These are phyloP conservation scores for Corynorhinus townsendii DNA, from an alignment of 2,113 vertebrate species.

Conservation along the genomic window DNA sequence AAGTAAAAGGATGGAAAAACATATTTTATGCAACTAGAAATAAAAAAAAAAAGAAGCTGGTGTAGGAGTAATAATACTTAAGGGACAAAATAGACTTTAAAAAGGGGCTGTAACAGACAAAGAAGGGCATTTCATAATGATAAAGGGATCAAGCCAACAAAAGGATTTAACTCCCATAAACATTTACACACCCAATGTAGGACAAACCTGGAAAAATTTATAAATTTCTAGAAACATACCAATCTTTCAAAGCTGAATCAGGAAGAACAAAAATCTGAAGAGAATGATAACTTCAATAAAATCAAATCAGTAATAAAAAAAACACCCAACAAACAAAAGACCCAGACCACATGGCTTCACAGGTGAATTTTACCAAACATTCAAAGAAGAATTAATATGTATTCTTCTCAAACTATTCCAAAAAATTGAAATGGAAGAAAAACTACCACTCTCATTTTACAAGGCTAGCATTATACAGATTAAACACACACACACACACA, in stretches of 20 bases:
- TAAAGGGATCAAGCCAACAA: neutral
- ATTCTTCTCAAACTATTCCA: neutral
- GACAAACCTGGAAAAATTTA: neutral
- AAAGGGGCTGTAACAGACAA: neutral
- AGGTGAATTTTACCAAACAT: neutral
- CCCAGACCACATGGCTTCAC: neutral
- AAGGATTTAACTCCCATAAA: neutral
- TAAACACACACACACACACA: neutral
- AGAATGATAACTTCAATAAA: neutral
- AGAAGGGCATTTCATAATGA: neutral
- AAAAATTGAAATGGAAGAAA: neutral
- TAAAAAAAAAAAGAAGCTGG: neutral
- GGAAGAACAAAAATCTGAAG: neutral
- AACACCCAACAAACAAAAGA: neutral
- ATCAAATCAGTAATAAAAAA: neutral
- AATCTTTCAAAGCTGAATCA: neutral
- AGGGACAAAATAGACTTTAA: neutral
- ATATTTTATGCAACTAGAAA: neutral
- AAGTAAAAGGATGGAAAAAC: neutral
- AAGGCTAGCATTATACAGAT: neutral
- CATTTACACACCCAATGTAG: neutral
- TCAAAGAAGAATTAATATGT: neutral
- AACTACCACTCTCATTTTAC: neutral
- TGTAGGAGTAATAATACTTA: neutral
- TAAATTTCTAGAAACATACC: neutral